phyloP scores from a whole-genome alignment of 2,888 invertebrate genomes.

The Diarsia dahlii region DNA sequence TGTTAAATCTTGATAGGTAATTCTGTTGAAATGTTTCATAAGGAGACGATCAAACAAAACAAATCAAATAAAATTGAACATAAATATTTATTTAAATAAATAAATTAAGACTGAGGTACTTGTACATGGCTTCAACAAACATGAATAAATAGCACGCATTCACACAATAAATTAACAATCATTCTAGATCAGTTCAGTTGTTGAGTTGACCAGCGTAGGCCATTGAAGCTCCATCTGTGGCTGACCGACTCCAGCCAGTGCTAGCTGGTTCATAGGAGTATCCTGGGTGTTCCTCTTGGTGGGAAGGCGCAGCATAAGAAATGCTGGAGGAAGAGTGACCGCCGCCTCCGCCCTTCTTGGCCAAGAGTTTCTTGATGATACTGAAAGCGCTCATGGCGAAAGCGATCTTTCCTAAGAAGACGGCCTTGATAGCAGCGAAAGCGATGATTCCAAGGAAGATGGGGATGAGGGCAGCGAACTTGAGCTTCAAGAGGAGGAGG shows the following conservation, averaged over 20 bases:
- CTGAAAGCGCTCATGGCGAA: constrained; percentile 94
- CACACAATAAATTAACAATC: constrained; percentile 76
- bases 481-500: constrained; percentile 94
- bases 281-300: constrained; percentile 91
- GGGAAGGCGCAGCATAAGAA: constrained; percentile 92
- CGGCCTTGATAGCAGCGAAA: constrained; percentile 95
- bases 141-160: constrained; percentile 68
- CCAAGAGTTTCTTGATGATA: constrained; percentile 92
- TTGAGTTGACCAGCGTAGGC: constrained; percentile 91
- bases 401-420: constrained; percentile 96
- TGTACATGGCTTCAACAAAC: constrained; percentile 76
- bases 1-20: not conserved
- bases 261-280: constrained; percentile 88
- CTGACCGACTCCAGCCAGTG: constrained; percentile 92
- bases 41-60: constrained; percentile 37
- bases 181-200: constrained; percentile 72
- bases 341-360: constrained; percentile 88
- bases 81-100: constrained; percentile 74
- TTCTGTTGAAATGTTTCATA: constrained; percentile 22
- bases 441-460: constrained; percentile 94
- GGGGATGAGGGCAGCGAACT: constrained; percentile 94
- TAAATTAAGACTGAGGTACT: constrained; percentile 85
- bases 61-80: constrained; percentile 60
- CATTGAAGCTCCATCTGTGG: constrained; percentile 92
- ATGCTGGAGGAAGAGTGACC: constrained; percentile 78